Evolutionary conservation across 2,797 vertebrate species (phyloP).

Genomic region (Toxotes lorentzi): DNA sequence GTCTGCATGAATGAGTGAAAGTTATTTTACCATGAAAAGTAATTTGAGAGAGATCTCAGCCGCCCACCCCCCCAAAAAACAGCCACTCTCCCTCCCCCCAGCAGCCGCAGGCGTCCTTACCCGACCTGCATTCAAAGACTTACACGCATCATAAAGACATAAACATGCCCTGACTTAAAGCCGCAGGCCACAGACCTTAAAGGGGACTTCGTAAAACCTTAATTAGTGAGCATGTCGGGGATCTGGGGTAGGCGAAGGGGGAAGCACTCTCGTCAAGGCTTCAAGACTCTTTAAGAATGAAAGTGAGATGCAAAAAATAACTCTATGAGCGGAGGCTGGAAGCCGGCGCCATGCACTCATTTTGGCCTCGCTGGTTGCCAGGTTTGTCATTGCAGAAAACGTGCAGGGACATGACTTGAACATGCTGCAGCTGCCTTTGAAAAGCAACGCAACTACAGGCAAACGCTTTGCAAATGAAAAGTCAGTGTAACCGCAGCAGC

Average conservation of each 20-base stretch:
- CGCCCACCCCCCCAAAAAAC: neutral
- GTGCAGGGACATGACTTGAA: slow-evolving; percentile 7
- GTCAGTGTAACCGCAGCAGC: slow-evolving; percentile 3
- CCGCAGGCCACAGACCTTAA: slow-evolving; percentile 54
- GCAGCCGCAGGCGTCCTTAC: slow-evolving; percentile 2
- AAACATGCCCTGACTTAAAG: slow-evolving; percentile 55
- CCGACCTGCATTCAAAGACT: slow-evolving; percentile 39
- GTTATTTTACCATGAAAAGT: slow-evolving; percentile 20
- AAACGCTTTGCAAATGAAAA: slow-evolving; percentile 27
- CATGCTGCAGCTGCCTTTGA: slow-evolving; percentile 13
- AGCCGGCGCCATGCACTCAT: neutral
- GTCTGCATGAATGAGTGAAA: neutral
- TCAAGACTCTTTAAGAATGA: slow-evolving; percentile 34
- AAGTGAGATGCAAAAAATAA: slow-evolving; percentile 53
- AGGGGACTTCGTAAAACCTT: slow-evolving; percentile 46
- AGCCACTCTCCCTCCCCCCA: neutral
- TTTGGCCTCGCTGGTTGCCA: slow-evolving; percentile 16
- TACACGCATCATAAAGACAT: slow-evolving; percentile 45
- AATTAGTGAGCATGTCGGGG: slow-evolving; percentile 54
- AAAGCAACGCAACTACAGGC: neutral
- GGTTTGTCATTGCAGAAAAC: slow-evolving; percentile 9
- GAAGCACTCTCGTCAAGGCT: slow-evolving; percentile 4
- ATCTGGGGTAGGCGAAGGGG: neutral
- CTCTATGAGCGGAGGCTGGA: slow-evolving; percentile 12
- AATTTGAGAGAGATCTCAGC: slow-evolving; percentile 5